Base-by-base conservation (phyloP, 2,888 invertebrate species). In the Caenorhabditis sp. region DNA sequence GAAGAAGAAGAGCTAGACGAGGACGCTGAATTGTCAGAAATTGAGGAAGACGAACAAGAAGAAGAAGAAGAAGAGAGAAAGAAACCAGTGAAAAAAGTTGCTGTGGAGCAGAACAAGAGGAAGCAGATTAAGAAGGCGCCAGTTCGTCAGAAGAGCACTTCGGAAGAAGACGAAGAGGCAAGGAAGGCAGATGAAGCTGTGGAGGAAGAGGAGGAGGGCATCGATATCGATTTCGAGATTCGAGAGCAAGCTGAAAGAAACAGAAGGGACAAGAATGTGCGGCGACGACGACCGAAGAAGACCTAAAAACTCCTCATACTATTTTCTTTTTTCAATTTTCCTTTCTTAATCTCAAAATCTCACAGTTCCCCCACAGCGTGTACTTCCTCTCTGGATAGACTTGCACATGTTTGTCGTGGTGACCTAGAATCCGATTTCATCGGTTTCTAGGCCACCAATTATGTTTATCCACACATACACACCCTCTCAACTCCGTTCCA, bases 21-120 rank as follows among this genome's bases (percentile, higher is more conserved):
- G 14, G 77, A 73, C 1, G 59, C 73, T 10, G 85, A 84, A 14
- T 70, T 87, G 28, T 88, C 85, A 82, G 88, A 88, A 63, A 70
- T 87, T 19, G 79, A 56, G 35, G 86, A 61, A 31, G 38, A 28
- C 1, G 80, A 73, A 38, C 83, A 75, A 19, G 79, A 80, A 44
- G 86, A 61, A 31, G 38, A 28, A 2, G 80, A 73, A 38, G 85
- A 75, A 19, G 79, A 80, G n/a, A n/a, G n/a, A 6, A 44, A 41
- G n/a, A 59, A 59, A 75, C n/a, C 64, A 73, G 22, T 61, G 66
- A 14, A 84, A 83, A 85, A 47, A 61, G 6, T 81, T 85, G 58
- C 41, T 83, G 77, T 85, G 83, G 51, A 69, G 14, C 24, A 54
- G 41, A 38, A n/a, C n/a, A n/a, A 72, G 68, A 12, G 35, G 41